phyloP scores from a whole-genome alignment of 2,113 vertebrate genomes.

The Eubucco bourcierii region DNA sequence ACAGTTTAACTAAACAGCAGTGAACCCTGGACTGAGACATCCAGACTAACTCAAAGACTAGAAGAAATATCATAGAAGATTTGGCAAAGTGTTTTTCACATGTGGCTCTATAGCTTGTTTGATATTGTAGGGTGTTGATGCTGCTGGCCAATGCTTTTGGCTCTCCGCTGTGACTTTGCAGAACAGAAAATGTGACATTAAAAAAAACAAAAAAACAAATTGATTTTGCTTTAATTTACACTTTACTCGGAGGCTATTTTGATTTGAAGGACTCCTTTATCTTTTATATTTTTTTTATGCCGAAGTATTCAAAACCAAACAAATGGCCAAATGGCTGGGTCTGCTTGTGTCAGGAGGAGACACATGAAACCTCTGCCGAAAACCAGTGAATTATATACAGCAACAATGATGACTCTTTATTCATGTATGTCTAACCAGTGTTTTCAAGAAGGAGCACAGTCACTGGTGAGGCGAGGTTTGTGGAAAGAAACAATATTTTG shows the following conservation, averaged over 20 bases:
- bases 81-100: neutral
- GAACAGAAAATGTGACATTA: neutral
- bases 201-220: neutral
- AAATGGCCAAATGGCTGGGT: neutral
- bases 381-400: neutral
- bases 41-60: neutral
- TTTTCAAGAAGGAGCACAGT: neutral
- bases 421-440: neutral
- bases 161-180: neutral
- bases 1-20: neutral
- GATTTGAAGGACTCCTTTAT: neutral
- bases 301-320: neutral
- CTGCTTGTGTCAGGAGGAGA: neutral
- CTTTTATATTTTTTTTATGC: neutral
- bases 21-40: neutral
- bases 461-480: neutral
- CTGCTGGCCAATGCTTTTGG: neutral
- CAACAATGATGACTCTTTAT: neutral
- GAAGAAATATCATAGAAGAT: neutral
- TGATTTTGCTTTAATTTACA: neutral
- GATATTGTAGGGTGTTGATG: neutral
- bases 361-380: neutral
- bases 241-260: neutral
- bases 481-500: constrained; percentile 1
- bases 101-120: neutral